Evolutionary conservation across 2,113 vertebrate genomes (phyloP).

Genomic region (Ophthalmolycus amberensis): DNA sequence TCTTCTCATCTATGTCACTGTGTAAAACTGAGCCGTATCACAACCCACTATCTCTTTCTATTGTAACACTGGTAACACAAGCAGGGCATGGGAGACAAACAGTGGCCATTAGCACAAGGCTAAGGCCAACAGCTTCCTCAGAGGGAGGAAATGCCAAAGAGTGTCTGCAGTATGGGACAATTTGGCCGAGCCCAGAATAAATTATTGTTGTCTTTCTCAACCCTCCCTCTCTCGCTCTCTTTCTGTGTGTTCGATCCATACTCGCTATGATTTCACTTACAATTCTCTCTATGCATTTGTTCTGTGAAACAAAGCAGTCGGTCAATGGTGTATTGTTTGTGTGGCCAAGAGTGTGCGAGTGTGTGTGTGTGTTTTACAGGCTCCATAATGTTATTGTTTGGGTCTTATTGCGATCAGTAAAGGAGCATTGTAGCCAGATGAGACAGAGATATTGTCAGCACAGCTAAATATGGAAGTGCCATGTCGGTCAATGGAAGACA

Average conservation of each 20-base stretch:
- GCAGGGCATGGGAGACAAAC: constrained; percentile 60
- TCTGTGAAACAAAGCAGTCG: constrained; percentile 73
- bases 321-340: constrained; percentile 76
- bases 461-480: constrained; percentile 71
- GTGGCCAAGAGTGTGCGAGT: constrained; percentile 47
- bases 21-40: constrained; percentile 57
- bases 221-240: constrained; percentile 7
- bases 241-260: constrained; percentile 63
- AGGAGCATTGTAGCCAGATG: constrained; percentile 63
- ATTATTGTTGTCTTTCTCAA: constrained; percentile 57
- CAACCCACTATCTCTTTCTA: constrained; percentile 58
- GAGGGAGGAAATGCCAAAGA: constrained; percentile 58
- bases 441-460: constrained; percentile 71
- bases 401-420: constrained; percentile 71
- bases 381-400: constrained; percentile 73
- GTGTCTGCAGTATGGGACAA: constrained; percentile 50
- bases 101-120: constrained; percentile 52
- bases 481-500: constrained; percentile 63
- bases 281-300: constrained; percentile 68
- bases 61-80: constrained; percentile 52
- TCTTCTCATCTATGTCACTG: constrained; percentile 67
- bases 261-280: constrained; percentile 72
- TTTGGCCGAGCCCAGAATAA: constrained; percentile 59
- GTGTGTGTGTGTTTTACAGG: constrained; percentile 53
- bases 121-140: constrained; percentile 56